Evolutionary conservation across 2,113 vertebrate species (phyloP).

Genomic region (Pomatostomus ruficeps): DNA sequence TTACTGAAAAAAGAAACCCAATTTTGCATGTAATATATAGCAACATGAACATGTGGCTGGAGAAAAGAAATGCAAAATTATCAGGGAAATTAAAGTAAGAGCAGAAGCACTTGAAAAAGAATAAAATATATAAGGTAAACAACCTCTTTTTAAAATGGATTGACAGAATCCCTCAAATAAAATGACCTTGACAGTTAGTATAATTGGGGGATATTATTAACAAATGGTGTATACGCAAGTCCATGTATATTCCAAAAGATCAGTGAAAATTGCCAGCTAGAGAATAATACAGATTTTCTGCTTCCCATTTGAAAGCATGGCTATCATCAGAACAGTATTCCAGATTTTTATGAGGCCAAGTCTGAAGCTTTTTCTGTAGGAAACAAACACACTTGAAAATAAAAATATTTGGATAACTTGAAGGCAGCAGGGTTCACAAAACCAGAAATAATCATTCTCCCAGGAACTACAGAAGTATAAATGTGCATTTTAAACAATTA

Average conservation of each 20-base stretch:
- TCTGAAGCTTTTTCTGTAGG: background rate
- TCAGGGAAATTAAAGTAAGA: background rate
- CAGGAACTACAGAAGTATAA: background rate
- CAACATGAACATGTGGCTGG: background rate
- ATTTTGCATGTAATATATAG: background rate
- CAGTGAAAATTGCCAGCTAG: background rate
- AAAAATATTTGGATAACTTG: background rate
- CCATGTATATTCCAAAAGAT: background rate
- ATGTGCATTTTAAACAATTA: background rate
- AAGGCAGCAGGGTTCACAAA: background rate
- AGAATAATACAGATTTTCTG: background rate
- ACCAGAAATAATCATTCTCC: background rate
- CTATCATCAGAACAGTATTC: background rate
- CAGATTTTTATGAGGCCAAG: background rate
- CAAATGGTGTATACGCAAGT: background rate
- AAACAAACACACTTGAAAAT: background rate
- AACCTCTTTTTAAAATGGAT: background rate
- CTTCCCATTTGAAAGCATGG: background rate
- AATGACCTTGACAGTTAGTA: background rate
- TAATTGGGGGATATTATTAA: background rate
- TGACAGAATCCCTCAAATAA: background rate
- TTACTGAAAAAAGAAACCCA: background rate
- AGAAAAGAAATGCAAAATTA: background rate
- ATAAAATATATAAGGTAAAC: background rate
- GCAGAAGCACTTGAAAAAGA: background rate